phyloP scores from a whole-genome alignment of 2,888 invertebrate genomes.

The Cynaeus angustus region DNA sequence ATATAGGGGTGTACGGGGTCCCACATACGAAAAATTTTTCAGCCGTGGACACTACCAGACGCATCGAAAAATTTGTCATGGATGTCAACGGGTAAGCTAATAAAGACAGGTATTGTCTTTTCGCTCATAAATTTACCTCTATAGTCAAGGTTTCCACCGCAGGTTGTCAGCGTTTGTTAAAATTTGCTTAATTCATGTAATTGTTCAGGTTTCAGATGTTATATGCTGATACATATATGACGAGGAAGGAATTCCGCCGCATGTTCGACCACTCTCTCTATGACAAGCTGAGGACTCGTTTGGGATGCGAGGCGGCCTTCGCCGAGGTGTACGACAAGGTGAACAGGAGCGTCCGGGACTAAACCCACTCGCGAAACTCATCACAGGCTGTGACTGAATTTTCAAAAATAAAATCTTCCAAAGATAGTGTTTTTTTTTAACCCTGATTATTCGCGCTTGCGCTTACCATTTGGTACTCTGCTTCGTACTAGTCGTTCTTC shows the following conservation, averaged over 20 bases:
- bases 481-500: conserved; percentile 40
- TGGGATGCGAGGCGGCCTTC: conserved; percentile 82
- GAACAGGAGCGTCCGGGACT: conserved; percentile 74
- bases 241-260: conserved; percentile 80
- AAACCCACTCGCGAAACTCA: conserved; percentile 38
- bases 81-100: conserved; percentile 77
- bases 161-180: background rate
- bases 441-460: conserved; percentile 49
- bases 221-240: conserved; percentile 87
- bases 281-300: conserved; percentile 76
- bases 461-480: conserved; percentile 49
- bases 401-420: conserved; percentile 39
- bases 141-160: background rate
- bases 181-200: conserved; percentile 8
- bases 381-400: no score
- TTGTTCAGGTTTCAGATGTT: conserved; percentile 84
- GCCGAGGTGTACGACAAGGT: conserved; percentile 88
- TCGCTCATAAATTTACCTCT: no score
- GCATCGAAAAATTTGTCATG: conserved; percentile 82
- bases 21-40: conserved; percentile 78
- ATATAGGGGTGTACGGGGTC: conserved; percentile 88
- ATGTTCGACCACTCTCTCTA: conserved; percentile 90
- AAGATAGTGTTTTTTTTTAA: conserved; percentile 22
- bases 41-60: conserved; percentile 78
- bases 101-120: no score